Evolutionary conservation across 1,140 invertebrate species (phyloP).

Genomic region (Lethocerus indicus): DNA sequence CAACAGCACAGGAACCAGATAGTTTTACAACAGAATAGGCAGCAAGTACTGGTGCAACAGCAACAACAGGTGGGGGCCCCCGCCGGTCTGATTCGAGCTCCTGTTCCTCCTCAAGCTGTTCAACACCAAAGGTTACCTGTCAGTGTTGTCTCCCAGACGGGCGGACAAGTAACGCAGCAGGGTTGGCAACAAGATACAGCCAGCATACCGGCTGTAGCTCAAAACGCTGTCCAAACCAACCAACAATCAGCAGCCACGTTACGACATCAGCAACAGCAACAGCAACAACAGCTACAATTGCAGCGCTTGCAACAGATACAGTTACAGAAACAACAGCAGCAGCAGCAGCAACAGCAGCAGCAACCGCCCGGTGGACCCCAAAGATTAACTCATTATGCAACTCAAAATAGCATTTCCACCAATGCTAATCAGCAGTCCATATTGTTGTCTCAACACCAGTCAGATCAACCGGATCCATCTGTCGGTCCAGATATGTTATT

Average conservation of each 20-base stretch:
- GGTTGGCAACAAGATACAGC: conserved; percentile 35
- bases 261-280: conserved; percentile 21
- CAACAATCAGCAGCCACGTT: too few species aligned
- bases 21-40: conserved; percentile 19
- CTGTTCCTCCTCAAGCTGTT: conserved; percentile 2
- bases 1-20: conserved; percentile 30
- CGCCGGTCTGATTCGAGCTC: conserved; percentile 16
- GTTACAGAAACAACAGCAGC: conserved; percentile 24
- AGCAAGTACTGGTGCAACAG: conserved; percentile 17
- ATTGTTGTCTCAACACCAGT: conserved; percentile 7
- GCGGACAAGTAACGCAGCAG: conserved; percentile 21
- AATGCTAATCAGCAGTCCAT: conserved; percentile 4
- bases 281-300: conserved; percentile 33
- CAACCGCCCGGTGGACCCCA: conserved; percentile 13
- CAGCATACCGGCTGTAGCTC: conserved; percentile 17
- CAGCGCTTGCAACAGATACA: conserved; percentile 17
- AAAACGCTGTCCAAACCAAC: conserved; percentile 19
- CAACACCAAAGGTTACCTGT: conserved; percentile 14
- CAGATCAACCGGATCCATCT: neutral
- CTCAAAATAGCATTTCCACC: conserved; percentile 7
- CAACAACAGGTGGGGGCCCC: conserved; percentile 24
- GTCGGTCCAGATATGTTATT: conserved; percentile 2
- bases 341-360: conserved; percentile 21
- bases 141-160: conserved; percentile 12
- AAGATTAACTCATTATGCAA: conserved; percentile 9